Base-by-base conservation (phyloP, 2,888 invertebrate genomes). In the Meiosimyza decipiens region DNA sequence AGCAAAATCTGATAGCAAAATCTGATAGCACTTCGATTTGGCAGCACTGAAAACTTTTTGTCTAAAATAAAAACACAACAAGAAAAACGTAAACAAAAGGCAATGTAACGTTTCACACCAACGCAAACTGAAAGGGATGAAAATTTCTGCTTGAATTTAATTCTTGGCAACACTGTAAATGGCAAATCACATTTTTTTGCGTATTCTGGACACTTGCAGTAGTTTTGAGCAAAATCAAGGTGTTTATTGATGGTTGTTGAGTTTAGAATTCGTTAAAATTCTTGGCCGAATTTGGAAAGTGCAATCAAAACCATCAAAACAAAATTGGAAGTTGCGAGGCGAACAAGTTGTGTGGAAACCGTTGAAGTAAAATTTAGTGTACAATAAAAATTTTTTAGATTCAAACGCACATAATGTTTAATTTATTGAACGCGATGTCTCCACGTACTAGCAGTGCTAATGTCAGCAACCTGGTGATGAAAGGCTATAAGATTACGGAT, bases 401-500 rank as follows among this genome's bases (percentile, higher is more conserved):
- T 9, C 9, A 40, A 40, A 40, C 9, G 28, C 28, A 28, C n/a
- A 40, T 12, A 15, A 63, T 63, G 63, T 63, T 18, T 28, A 64
- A 28, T 64, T 13, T 64, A 40, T 28, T 64, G 51, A 64, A 15
- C 15, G 51, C 51, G 40, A 64, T 64, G 64, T 13, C 50, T 7
- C 18, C 51, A 51, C 16, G 64, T 1, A 18, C 12, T 6, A 6
- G 16, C 15, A 50, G n/a, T 1, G 16, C 13, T 15, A 49, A 40
- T 2, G 6, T 9, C 40, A 40, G 40, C 9, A 40, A 40, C 9
- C 40, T 9, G 40, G 4, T 40, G 6, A 83, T 87, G 81, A 82
- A 83, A 70, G 87, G 87, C 50, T 87, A 84, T 72, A 87, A 87
- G 81, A 83, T 87, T 66, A 86, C 85, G 11, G 86, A 87, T 74